A percentile compares a stretch with the other conserved stretches of the same genome.
These are phyloP conservation scores for Nephrocerus scutellatus DNA, from an alignment of 2,888 invertebrate genomes.

Conservation along the genomic window DNA sequence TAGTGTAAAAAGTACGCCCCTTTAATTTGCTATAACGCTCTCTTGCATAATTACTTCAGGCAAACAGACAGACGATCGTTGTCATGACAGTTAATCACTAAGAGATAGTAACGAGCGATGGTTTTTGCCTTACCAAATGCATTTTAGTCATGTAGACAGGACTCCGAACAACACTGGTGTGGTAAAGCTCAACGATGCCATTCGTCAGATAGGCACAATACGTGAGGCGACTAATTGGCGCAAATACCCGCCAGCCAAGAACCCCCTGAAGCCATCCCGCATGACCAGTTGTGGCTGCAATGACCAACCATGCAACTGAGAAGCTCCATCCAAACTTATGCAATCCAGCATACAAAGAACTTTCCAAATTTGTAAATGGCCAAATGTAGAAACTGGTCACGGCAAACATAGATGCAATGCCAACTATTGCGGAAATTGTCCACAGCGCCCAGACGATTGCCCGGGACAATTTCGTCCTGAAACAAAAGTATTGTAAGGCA, in stretches of 20 bases:
- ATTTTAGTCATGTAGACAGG: conserved; percentile 57
- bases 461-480: conserved; percentile 46
- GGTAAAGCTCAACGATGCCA: conserved; percentile 62
- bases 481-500: conserved; percentile 6
- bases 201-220: conserved; percentile 68
- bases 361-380: conserved; percentile 53
- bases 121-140: conserved; percentile 59
- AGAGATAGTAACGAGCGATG: neutral
- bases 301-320: conserved; percentile 60
- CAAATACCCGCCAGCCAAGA: conserved; percentile 47
- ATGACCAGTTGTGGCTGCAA: conserved; percentile 61
- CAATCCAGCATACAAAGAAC: conserved; percentile 59
- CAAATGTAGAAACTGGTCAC: conserved; percentile 59
- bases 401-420: conserved; percentile 55
- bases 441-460: conserved; percentile 36
- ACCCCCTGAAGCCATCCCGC: conserved; percentile 49
- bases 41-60: too few relatives aligned
- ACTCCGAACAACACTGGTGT: conserved; percentile 55
- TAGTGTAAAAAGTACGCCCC: too few relatives aligned
- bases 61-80: too few relatives aligned
- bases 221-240: conserved; percentile 61
- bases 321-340: conserved; percentile 64
- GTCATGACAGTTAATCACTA: too few relatives aligned
- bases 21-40: too few relatives aligned
- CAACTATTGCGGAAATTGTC: conserved; percentile 42